Base-by-base conservation (phyloP, 2,888 invertebrate species). In the Callimorpha dominula region DNA sequence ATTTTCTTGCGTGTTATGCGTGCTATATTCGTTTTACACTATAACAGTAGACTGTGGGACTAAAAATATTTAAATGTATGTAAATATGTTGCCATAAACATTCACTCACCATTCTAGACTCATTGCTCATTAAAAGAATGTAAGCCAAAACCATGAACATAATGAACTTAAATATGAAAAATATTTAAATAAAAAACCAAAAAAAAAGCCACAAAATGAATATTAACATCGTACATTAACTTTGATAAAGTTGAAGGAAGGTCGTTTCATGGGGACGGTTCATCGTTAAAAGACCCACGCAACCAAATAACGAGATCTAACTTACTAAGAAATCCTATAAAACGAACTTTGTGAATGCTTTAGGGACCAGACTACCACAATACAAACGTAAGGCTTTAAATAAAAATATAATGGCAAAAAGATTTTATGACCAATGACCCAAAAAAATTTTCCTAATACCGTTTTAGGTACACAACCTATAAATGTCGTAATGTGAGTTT, bases 321-420 rank as follows among this genome's bases (percentile, higher is more conserved):
- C 68, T 71, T 57, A 63, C 68, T 70, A 70, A 74, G 71, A 74
- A 81, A 74, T 71, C 68, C 65, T 73, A 75, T 73, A 73, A 79
- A 73, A 71, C 71, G n/a, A 69, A 73, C 57, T 72, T 73, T 31
- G 9, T 40, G 50, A 50, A 75, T 72, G 64, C 9, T 70, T 73
- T 60, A 49, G 43, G 50, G 65, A 57, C n/a, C 20, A 68, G 54
- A 75, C 65, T 42, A 65, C 65, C 31, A 31, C 31, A 31, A 31
- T 62, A 46, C 20, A 70, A 70, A 14, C 7, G 54, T 11, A 15
- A 49, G 46, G 9, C 40, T 64, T 20, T 8, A 15, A 73, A 70
- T 68, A 70, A 65, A 75, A 72, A 70, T 71, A 75, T 40, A 65
- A 68, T 65, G 42, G n/a, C 20, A 14, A 50, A 68, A 73, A 67